Conservation (phyloP, 2,113 vertebrate species). For the Centropus unirufus region DNA sequence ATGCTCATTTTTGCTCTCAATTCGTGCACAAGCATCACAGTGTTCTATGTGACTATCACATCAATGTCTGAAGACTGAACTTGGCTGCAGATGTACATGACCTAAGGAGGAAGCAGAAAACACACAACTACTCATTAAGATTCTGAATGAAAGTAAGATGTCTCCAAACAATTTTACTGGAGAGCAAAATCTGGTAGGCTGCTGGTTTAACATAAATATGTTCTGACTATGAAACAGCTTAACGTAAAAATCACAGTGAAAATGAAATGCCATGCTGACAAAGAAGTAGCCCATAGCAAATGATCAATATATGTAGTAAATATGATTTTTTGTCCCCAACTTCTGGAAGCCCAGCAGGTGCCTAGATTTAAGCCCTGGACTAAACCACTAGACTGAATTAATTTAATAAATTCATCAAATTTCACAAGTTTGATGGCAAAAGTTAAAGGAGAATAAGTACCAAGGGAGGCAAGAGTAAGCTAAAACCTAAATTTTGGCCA, state of each 20-base stretch:
- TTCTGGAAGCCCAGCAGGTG: neutral
- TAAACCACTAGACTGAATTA: neutral
- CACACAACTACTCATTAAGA: accelerated
- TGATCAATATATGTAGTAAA: neutral
- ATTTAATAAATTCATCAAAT: neutral
- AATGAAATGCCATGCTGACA: neutral
- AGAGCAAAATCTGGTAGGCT: neutral
- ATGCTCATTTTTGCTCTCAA: neutral
- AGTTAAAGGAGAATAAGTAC: neutral
- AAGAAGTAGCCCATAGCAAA: neutral
- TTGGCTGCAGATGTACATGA: neutral
- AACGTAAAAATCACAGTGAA: neutral
- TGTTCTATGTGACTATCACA: neutral
- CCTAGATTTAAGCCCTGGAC: neutral
- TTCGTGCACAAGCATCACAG: neutral
- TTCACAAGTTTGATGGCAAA: neutral
- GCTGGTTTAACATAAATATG: neutral
- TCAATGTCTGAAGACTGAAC: neutral
- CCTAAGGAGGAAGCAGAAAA: neutral
- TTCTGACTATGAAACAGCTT: neutral
- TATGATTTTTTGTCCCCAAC: accelerated
- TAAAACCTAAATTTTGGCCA: neutral
- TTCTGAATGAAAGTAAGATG: neutral
- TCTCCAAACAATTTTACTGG: neutral
- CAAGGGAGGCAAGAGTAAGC: accelerated